phyloP scores from a whole-genome alignment of 2,113 vertebrate species.

The Catharus minimus region DNA sequence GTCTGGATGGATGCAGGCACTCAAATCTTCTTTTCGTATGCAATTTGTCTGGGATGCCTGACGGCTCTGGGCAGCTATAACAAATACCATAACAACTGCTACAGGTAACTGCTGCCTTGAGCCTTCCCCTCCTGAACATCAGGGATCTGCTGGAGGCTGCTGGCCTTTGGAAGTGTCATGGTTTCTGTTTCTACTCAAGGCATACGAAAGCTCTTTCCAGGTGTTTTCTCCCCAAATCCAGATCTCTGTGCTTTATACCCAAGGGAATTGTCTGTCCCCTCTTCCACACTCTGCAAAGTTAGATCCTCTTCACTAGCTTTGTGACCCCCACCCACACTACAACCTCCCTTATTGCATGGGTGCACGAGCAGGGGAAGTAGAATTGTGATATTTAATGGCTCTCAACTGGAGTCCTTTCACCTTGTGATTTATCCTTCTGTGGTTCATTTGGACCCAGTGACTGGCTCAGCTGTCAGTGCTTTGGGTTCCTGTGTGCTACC shows the following conservation, averaged over 20 bases:
- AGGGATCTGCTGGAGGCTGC: not conserved
- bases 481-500: not conserved
- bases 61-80: slow-evolving; percentile 95
- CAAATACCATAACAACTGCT: slow-evolving; percentile 94
- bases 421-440: not conserved
- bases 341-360: not conserved
- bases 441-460: not conserved
- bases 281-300: not conserved
- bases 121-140: not conserved
- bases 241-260: not conserved
- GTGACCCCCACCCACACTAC: not conserved
- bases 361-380: not conserved
- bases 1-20: slow-evolving; percentile 96
- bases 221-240: not conserved
- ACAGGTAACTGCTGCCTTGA: slow-evolving; percentile 78
- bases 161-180: not conserved
- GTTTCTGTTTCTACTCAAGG: not conserved
- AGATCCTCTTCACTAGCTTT: not conserved
- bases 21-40: slow-evolving; percentile 93
- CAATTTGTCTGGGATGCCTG: slow-evolving; percentile 91
- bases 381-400: not conserved
- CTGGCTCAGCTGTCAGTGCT: not conserved
- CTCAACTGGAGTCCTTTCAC: not conserved
- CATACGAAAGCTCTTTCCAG: not conserved
- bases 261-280: not conserved